Conservation (phyloP, 2,888 invertebrate species). For the Anagyrus pseudococci region DNA sequence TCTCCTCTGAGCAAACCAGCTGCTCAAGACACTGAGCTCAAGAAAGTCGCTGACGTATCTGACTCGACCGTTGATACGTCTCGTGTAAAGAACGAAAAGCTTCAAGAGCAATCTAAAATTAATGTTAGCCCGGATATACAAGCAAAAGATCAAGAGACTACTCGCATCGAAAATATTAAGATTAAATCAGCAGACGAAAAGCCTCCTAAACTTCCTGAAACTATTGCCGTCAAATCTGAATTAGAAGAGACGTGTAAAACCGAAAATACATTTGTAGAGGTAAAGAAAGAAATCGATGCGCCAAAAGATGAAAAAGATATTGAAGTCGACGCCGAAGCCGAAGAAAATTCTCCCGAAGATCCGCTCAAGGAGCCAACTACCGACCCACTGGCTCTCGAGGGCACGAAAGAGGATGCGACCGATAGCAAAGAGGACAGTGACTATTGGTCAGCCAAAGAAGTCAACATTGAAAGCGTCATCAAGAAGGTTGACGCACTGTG, state of each 20-base stretch:
- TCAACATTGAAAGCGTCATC: slow-evolving; percentile 82
- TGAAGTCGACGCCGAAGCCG: slow-evolving; percentile 46
- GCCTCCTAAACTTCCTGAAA: slow-evolving; percentile 11
- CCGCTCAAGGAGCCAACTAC: slow-evolving; percentile 51
- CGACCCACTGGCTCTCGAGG: slow-evolving; percentile 51
- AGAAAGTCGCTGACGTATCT: slow-evolving; percentile 19
- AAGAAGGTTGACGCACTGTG: slow-evolving; percentile 78
- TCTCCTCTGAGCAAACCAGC: too few relatives aligned
- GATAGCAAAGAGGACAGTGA: slow-evolving; percentile 74
- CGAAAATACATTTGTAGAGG: not conserved
- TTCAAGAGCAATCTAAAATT: slow-evolving; percentile 40
- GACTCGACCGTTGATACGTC: slow-evolving; percentile 34
- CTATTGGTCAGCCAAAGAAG: slow-evolving; percentile 80
- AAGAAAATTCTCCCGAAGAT: slow-evolving; percentile 51
- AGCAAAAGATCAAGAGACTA: slow-evolving; percentile 39
- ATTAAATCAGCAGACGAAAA: slow-evolving; percentile 35
- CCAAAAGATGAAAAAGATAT: slow-evolving; percentile 42
- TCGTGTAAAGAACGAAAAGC: slow-evolving; percentile 36
- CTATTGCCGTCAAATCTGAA: slow-evolving; percentile 33
- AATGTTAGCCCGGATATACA: slow-evolving; percentile 42
- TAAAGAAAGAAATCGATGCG: slow-evolving; percentile 44
- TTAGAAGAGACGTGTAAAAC: not conserved
- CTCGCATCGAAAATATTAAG: slow-evolving; percentile 11
- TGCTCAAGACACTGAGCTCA: not conserved
- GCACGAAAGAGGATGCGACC: slow-evolving; percentile 61